A percentile compares a stretch with the other conserved stretches of the same genome.
phyloP scores from a whole-genome alignment of 2,888 invertebrate species.

The Mystacides longicornis region DNA sequence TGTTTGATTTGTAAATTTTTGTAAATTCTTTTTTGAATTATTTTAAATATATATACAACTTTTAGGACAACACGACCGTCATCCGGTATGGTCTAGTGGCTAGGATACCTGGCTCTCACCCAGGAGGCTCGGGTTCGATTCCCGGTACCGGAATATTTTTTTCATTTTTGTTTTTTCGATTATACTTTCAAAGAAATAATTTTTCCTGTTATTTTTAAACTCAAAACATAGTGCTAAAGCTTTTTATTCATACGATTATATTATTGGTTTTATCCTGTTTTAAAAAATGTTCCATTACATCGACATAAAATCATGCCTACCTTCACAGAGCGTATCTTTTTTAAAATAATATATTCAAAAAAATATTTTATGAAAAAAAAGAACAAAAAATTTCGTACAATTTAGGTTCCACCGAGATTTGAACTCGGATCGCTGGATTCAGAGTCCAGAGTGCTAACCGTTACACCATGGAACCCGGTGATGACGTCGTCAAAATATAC shows the following conservation, averaged over 20 bases:
- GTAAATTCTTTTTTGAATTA: not conserved
- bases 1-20: too few relatives aligned
- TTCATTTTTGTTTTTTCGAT: not conserved
- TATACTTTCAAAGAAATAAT: not conserved
- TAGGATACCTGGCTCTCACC: constrained; percentile 67
- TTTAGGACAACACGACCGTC: not conserved
- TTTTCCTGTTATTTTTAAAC: not conserved
- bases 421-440: constrained; percentile 76
- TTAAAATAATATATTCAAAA: not conserved
- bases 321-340: not conserved
- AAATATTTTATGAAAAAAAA: not conserved
- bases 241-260: not conserved
- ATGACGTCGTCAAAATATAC: constrained; percentile 3
- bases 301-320: not conserved
- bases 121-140: constrained; percentile 70
- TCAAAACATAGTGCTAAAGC: not conserved
- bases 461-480: constrained; percentile 64
- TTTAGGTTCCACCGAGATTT: constrained; percentile 59
- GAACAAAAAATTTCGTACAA: not conserved
- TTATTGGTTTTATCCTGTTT: not conserved
- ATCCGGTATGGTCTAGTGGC: constrained; percentile 63
- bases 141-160: constrained; percentile 46
- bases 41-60: not conserved
- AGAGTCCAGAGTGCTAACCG: constrained; percentile 75
- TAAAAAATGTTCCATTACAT: not conserved